Percentiles rank a stretch among this genome's conserved stretches.
Evolutionary conservation across 2,113 vertebrate genomes (phyloP).

Genomic region (Theristicus caerulescens): DNA sequence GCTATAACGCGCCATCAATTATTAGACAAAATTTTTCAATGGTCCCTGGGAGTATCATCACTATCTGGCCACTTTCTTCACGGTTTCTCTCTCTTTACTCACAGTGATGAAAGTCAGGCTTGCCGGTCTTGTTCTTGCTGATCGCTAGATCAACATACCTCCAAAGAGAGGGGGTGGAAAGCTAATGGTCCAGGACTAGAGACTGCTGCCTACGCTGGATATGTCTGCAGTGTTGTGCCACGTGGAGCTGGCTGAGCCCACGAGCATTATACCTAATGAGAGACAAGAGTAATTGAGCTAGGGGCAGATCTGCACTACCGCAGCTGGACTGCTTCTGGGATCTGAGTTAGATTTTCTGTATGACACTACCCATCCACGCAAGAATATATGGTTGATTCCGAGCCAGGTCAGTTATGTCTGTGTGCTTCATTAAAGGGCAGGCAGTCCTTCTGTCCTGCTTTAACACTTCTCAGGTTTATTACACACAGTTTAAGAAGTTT

Average conservation of each 20-base stretch:
- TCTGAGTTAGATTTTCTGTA: background rate
- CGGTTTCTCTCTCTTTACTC: background rate
- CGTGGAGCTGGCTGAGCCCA: background rate
- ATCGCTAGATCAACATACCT: background rate
- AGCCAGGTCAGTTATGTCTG: background rate
- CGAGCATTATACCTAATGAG: background rate
- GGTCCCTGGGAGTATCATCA: background rate
- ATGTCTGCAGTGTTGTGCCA: background rate
- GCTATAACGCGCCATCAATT: background rate
- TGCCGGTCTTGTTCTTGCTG: background rate
- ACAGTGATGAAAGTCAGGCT: background rate
- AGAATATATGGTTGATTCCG: fast-evolving
- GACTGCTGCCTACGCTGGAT: background rate
- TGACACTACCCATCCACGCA: background rate
- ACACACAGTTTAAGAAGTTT: conserved; percentile 24
- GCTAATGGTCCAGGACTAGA: background rate
- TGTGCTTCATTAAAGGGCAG: background rate
- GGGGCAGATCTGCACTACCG: background rate
- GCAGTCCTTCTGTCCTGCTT: background rate
- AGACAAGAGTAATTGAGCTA: background rate
- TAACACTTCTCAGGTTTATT: background rate
- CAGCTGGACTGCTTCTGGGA: background rate
- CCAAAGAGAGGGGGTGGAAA: background rate
- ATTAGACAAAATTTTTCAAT: background rate
- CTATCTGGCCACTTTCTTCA: background rate